phyloP scores from a whole-genome alignment of 1,140 invertebrate genomes.

The Magallana angulata region DNA sequence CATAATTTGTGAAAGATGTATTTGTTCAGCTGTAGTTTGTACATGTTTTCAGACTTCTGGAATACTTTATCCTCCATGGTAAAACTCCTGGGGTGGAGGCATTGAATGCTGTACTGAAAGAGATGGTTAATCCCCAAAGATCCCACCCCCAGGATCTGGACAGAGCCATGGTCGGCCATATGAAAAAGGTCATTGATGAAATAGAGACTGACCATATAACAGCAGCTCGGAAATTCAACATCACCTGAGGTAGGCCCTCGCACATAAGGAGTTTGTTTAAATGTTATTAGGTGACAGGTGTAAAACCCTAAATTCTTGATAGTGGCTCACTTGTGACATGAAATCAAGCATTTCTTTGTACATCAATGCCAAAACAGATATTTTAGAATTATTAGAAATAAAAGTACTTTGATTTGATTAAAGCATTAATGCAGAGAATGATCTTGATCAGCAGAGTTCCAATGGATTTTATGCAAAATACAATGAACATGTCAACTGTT shows the following conservation, averaged over 20 bases:
- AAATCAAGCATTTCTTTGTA: too few relatives aligned
- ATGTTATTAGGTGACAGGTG: too few relatives aligned
- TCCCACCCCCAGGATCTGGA: slow-evolving; percentile 70
- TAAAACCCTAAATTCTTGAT: too few relatives aligned
- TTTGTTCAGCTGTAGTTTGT: neutral
- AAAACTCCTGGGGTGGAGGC: slow-evolving; percentile 61
- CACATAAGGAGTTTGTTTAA: too few relatives aligned
- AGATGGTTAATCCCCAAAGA: slow-evolving; percentile 58
- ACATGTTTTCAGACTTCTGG: slow-evolving; percentile 65
- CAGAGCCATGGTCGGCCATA: slow-evolving; percentile 59
- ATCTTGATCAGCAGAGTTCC: too few relatives aligned
- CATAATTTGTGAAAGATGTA: too few relatives aligned
- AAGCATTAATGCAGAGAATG: too few relatives aligned
- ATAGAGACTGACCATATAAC: slow-evolving; percentile 55
- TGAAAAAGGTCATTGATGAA: slow-evolving; percentile 61
- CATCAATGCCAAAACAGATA: too few relatives aligned
- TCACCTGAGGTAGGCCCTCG: slow-evolving; percentile 68
- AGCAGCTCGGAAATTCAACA: slow-evolving; percentile 64
- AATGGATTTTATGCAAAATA: neutral
- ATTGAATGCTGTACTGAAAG: slow-evolving; percentile 35
- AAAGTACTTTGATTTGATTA: too few relatives aligned
- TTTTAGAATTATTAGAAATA: too few relatives aligned
- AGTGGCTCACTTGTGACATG: too few relatives aligned
- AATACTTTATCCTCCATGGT: slow-evolving; percentile 71
- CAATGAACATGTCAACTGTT: neutral